Percentiles rank a stretch among this genome's conserved stretches.
Evolutionary conservation across 2,797 vertebrate genomes (phyloP).

Genomic region (Hemitrygon akajei): DNA sequence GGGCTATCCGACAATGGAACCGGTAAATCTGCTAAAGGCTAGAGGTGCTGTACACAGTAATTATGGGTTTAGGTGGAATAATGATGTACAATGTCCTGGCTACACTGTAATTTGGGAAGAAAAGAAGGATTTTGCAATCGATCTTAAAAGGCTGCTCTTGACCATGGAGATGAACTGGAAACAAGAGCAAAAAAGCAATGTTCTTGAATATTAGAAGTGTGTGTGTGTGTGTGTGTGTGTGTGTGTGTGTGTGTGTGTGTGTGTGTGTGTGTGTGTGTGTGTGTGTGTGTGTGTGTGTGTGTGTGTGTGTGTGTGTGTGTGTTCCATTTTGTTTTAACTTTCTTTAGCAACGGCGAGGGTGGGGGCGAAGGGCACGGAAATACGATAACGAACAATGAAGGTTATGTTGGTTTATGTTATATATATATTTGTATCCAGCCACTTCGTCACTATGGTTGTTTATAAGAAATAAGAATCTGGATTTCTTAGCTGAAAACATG

Average conservation of each 20-base stretch:
- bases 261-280: too few species aligned
- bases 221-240: too few species aligned
- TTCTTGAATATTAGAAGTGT: background rate
- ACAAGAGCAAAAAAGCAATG: background rate
- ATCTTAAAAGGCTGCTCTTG: slow-evolving; percentile 39
- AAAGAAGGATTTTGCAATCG: slow-evolving; percentile 41
- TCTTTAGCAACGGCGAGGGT: too few species aligned
- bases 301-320: background rate
- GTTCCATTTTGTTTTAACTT: background rate
- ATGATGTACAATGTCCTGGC: slow-evolving; percentile 44
- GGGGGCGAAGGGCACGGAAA: background rate
- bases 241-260: too few species aligned
- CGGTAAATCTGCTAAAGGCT: slow-evolving; percentile 56
- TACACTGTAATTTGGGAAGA: slow-evolving; percentile 48
- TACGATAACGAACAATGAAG: background rate
- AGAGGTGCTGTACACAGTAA: slow-evolving; percentile 44
- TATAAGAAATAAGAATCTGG: background rate
- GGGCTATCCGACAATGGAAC: slow-evolving; percentile 55
- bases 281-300: too few species aligned
- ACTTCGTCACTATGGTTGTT: background rate
- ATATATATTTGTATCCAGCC: background rate
- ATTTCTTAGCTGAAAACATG: too few species aligned
- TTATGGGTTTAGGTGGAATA: slow-evolving; percentile 45
- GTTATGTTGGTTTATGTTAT: background rate
- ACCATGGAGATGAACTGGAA: slow-evolving; percentile 43